Evolutionary conservation across 2,888 invertebrate species (phyloP), one percentile per base, ranked within the genome.

Genomic region (Drosophila lacicola): DNA sequence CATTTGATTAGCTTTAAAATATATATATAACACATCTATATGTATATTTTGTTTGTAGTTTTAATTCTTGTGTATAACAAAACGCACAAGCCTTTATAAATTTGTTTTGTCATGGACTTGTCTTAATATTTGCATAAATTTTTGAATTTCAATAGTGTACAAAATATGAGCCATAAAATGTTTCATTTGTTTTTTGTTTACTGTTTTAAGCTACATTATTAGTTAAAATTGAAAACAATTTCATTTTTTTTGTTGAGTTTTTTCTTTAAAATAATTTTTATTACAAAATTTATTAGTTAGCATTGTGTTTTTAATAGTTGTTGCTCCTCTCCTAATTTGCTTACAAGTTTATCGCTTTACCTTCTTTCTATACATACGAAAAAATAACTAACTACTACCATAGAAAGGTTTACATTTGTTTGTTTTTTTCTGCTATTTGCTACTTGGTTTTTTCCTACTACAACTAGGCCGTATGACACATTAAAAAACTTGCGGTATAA

Each of bases 181-280:
- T 53, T 49, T 17, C 39, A 36, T 44, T 39, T 41, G 39, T 34
- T 63, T 14, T 29, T 41, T 55, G 19, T 66, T 46, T 29, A 8
- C 29, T 2, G 29, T 29, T 45, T 45, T 45, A 36, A 78, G 62
- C 60, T 74, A 72, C 65, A 74, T 66, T 58, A 81, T 58, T 66
- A 55, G 49, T 82, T 61, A 82, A 82, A 82, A 82, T 82, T 82
- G 82, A 88, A 82, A 83, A 88, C 78, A 84, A 83, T 84, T 83
- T 83, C 57, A 70, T 53, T 61, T 58, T 47, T 46, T 46, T 68
- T 46, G 72, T 70, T 44, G 71, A 56, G 37, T 54, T 70, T 61
- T 63, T 45, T 44, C 17, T 51, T 64, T 56, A 4, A 41, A 11
- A 13, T 53, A 21, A 14, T 62, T 65, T 77, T 69, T 64, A 60